phyloP scores from a whole-genome alignment of 2,888 invertebrate species.

The Himalopsyche anomala region DNA sequence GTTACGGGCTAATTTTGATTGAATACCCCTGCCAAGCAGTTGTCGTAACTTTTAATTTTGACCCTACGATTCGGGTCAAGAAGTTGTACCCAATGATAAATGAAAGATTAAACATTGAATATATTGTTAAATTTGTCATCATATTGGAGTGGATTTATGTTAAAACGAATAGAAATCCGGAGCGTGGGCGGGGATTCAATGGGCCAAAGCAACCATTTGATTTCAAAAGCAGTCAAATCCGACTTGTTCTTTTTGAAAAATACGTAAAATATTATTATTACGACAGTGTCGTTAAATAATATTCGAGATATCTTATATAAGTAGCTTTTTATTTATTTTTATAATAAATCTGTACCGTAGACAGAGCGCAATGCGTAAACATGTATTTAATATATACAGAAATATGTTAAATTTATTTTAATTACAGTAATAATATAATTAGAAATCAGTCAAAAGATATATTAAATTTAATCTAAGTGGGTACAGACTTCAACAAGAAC shows the following conservation, averaged over 20 bases:
- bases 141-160: slow-evolving; percentile 33
- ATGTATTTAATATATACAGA: not conserved
- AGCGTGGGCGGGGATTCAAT: slow-evolving; percentile 40
- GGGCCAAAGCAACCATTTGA: not conserved
- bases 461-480: too few relatives aligned
- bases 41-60: slow-evolving; percentile 16
- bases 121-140: slow-evolving; percentile 46
- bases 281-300: slow-evolving; percentile 8
- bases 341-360: not conserved
- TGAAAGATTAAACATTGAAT: slow-evolving; percentile 49
- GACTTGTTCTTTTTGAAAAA: not conserved
- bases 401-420: too few relatives aligned
- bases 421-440: too few relatives aligned
- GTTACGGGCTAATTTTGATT: not conserved
- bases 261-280: not conserved
- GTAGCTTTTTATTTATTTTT: not conserved
- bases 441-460: too few relatives aligned
- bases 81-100: slow-evolving; percentile 40
- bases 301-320: not conserved
- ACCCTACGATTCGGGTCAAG: slow-evolving; percentile 36
- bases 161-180: slow-evolving; percentile 33
- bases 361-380: not conserved
- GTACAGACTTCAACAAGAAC: too few relatives aligned
- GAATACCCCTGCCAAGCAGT: not conserved
- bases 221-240: not conserved